A percentile compares a stretch with the other conserved stretches of the same genome.
These are phyloP conservation scores for Mya arenaria DNA, from an alignment of 1,140 invertebrate genomes.

Conservation along the genomic window DNA sequence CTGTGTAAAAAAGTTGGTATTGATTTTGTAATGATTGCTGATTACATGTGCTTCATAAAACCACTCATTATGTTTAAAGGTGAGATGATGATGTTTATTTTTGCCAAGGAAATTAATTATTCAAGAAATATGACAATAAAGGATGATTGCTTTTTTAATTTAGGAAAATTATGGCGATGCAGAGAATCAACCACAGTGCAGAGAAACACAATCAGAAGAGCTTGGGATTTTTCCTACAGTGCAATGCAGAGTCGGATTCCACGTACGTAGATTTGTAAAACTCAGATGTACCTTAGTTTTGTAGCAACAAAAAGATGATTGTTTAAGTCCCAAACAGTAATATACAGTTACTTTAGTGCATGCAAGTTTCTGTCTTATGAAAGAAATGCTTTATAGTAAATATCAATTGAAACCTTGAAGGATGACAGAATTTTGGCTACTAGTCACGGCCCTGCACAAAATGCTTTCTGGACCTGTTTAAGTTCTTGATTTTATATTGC, in stretches of 20 bases:
- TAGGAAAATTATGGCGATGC: constrained; percentile 99
- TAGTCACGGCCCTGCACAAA: too few relatives aligned
- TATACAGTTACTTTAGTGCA: too few relatives aligned
- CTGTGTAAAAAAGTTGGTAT: too few relatives aligned
- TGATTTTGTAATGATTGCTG: not conserved
- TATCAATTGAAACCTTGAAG: too few relatives aligned
- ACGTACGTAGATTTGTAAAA: constrained; percentile 71
- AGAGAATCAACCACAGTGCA: constrained; percentile 85
- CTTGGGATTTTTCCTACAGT: constrained; percentile 82
- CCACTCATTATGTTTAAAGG: not conserved
- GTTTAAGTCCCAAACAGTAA: too few relatives aligned
- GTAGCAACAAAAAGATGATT: too few relatives aligned
- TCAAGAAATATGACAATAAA: not conserved
- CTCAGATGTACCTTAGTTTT: too few relatives aligned
- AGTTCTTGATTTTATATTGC: too few relatives aligned
- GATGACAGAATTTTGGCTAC: too few relatives aligned
- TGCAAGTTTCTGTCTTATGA: too few relatives aligned
- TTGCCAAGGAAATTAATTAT: not conserved
- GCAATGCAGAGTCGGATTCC: constrained; percentile 82
- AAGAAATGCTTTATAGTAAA: too few relatives aligned
- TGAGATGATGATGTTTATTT: not conserved
- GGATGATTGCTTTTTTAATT: constrained; percentile 41
- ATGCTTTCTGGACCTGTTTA: too few relatives aligned
- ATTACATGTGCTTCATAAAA: not conserved
- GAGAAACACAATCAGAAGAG: constrained; percentile 83